Percentiles rank a stretch among this genome's conserved stretches.
These are phyloP conservation scores for Oceanodroma leucorhoa DNA, from an alignment of 2,797 vertebrate species.

Conservation along the genomic window DNA sequence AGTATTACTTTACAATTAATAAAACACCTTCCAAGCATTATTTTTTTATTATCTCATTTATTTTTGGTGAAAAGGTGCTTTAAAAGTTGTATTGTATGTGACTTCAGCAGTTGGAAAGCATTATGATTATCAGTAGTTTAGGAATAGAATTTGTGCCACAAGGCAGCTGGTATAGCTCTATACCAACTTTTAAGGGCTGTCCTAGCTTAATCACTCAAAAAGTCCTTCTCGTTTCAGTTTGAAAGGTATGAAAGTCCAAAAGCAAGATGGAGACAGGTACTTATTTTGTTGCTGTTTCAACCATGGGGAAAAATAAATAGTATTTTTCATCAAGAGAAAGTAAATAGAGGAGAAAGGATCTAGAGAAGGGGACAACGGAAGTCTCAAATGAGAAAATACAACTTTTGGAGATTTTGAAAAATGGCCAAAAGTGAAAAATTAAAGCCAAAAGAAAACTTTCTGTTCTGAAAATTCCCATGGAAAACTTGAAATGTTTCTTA, in stretches of 20 bases:
- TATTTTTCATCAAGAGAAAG: background rate
- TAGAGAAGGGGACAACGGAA: background rate
- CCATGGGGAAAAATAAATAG: background rate
- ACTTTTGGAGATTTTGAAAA: background rate
- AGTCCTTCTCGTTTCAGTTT: background rate
- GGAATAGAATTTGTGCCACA: background rate
- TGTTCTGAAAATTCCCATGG: background rate
- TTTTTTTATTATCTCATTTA: background rate
- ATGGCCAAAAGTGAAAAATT: background rate
- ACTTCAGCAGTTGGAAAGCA: background rate
- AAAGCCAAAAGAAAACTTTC: background rate
- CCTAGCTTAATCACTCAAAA: background rate
- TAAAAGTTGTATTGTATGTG: background rate
- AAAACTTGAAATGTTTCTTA: background rate
- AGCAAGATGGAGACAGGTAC: background rate
- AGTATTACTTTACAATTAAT: background rate
- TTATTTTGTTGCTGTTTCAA: background rate
- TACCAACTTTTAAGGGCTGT: background rate
- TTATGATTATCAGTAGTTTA: background rate
- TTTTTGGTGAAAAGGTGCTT: background rate
- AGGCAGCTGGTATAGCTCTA: background rate
- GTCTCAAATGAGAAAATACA: background rate
- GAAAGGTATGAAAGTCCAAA: background rate
- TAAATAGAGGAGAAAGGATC: background rate
- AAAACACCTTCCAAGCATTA: background rate